phyloP scores from a whole-genome alignment of 2,797 vertebrate genomes.

The Erethizon dorsatum region DNA sequence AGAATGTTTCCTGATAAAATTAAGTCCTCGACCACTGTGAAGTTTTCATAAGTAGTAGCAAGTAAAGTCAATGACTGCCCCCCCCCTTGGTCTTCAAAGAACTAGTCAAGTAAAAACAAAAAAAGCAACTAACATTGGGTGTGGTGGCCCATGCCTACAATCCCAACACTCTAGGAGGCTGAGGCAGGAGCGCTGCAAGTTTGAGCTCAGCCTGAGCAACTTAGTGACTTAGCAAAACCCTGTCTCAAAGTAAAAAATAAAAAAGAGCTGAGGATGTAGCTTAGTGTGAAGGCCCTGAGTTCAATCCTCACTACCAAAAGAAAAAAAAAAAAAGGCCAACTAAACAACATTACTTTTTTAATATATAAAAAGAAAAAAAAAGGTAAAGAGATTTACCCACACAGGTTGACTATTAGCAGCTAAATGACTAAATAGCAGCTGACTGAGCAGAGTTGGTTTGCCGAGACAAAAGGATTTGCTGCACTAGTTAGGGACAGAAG shows the following conservation, averaged over 20 bases:
- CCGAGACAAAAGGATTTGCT: background rate
- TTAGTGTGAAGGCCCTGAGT: background rate
- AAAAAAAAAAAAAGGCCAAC: background rate
- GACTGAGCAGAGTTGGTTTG: background rate
- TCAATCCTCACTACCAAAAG: background rate
- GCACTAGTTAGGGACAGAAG: background rate
- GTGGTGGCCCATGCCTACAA: background rate
- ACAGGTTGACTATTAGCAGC: background rate
- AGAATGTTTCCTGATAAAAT: constrained; percentile 77
- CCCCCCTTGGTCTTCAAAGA: constrained; percentile 51
- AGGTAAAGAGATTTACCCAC: background rate
- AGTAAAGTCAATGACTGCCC: background rate
- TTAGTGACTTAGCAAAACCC: background rate
- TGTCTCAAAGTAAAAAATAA: background rate
- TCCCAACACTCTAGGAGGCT: background rate
- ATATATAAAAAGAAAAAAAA: background rate
- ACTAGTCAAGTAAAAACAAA: background rate
- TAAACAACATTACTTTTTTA: constrained; percentile 10
- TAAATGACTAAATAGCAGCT: background rate
- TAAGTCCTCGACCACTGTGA: constrained; percentile 45
- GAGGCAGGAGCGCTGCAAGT: background rate
- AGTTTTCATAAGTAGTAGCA: constrained; percentile 65
- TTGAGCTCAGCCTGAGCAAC: background rate
- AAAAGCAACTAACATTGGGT: background rate
- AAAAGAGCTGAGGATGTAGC: background rate